A percentile compares a stretch with the other conserved stretches of the same genome.
Conservation (phyloP, 2,888 invertebrate genomes). For the Cosmopolites sordidus region DNA sequence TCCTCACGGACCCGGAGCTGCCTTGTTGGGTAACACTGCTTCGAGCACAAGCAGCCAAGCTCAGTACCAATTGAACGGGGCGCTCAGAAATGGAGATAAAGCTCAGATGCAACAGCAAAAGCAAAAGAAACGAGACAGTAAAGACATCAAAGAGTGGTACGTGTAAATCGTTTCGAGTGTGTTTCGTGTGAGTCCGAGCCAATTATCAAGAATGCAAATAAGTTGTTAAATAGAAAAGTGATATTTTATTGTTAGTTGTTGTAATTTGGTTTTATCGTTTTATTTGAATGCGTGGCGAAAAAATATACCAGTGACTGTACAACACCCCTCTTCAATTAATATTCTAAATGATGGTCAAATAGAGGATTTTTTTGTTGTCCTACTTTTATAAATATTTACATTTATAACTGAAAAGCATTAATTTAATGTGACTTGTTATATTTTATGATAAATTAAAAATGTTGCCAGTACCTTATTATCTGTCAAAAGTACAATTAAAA, state of each 20-base stretch:
- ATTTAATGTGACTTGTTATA: no score
- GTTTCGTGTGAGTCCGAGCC: conserved; percentile 42
- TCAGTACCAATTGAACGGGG: conserved; percentile 51
- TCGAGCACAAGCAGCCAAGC: conserved; percentile 50
- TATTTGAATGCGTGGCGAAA: no score
- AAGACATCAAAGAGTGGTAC: conserved; percentile 96
- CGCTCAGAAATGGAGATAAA: conserved; percentile 52
- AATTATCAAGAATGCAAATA: conserved; percentile 25
- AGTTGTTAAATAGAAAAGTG: conserved; percentile 23
- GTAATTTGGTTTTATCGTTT: no score
- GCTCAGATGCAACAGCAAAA: conserved; percentile 39
- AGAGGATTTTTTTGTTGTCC: no score
- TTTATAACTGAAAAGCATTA: no score
- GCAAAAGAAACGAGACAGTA: conserved; percentile 68
- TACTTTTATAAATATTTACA: no score
- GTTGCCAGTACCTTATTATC: no score
- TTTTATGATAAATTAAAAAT: no score
- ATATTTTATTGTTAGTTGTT: conserved; percentile 18
- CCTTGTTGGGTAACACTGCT: conserved; percentile 61
- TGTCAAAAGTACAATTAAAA: no score
- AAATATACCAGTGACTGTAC: no score
- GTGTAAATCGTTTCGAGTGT: conserved; percentile 61
- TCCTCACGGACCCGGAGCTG: conserved; percentile 75
- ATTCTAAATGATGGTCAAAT: no score
- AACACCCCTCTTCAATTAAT: no score